phyloP scores from a whole-genome alignment of 2,888 invertebrate genomes.

The Volucella zonaria region DNA sequence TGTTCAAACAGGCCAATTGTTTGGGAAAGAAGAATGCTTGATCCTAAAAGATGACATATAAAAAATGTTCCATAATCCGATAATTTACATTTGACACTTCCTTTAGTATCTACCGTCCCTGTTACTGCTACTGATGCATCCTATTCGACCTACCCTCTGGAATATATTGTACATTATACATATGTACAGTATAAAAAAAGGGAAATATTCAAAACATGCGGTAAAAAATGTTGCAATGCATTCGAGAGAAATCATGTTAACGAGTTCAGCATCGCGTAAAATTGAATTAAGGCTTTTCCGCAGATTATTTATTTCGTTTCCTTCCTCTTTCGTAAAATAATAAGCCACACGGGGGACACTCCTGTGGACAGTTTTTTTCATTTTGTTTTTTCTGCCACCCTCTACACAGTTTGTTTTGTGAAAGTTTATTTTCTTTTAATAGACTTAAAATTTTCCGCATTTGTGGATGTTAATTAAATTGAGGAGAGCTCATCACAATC shows the following conservation, averaged over 20 bases:
- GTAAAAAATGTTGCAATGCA: conserved; percentile 77
- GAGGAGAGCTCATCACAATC: conserved; percentile 23
- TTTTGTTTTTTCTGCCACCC: conserved; percentile 3
- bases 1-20: conserved; percentile 48
- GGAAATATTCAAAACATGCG: conserved; percentile 62
- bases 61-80: conserved; percentile 40
- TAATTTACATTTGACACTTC: conserved; percentile 32
- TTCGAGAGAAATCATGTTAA: conserved; percentile 76
- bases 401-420: conserved; percentile 22
- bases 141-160: conserved; percentile 21
- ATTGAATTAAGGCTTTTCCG: conserved; percentile 83
- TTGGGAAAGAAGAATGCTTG: conserved; percentile 33
- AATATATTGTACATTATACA: not conserved
- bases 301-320: conserved; percentile 79
- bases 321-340: conserved; percentile 37
- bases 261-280: conserved; percentile 82
- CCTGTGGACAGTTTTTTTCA: conserved; percentile 55
- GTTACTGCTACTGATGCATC: conserved; percentile 1
- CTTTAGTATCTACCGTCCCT: conserved; percentile 44
- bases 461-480: conserved; percentile 72
- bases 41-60: conserved; percentile 33
- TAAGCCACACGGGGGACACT: conserved; percentile 56
- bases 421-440: conserved; percentile 72
- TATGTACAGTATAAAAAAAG: not conserved
- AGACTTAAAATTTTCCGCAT: conserved; percentile 74